These are phyloP conservation scores for Megathymus violae DNA, from an alignment of 1,140 invertebrate genomes.

Conservation along the genomic window DNA sequence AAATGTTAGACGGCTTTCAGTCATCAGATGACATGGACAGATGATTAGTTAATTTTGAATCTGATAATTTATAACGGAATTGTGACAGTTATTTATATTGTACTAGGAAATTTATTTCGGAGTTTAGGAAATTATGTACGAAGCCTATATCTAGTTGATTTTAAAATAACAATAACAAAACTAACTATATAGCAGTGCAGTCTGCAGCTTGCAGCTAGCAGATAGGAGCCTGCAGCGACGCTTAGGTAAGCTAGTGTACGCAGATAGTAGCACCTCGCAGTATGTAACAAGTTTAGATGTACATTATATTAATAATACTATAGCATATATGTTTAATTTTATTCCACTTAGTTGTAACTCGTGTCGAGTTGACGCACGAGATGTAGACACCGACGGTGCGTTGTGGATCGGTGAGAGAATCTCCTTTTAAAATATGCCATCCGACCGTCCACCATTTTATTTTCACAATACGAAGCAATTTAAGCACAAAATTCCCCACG, in stretches of 20 bases:
- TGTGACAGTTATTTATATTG: not conserved
- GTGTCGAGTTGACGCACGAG: slow-evolving; percentile 64
- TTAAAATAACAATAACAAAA: no score
- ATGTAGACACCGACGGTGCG: slow-evolving; percentile 58
- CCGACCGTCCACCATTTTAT: not conserved
- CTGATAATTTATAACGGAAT: no score
- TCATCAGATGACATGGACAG: slow-evolving; percentile 12
- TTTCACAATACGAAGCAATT: slow-evolving; percentile 13
- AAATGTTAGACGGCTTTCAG: not conserved
- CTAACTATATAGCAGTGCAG: no score
- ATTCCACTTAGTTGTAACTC: slow-evolving; percentile 77
- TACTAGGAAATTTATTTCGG: not conserved
- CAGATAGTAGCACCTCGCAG: slow-evolving; percentile 75
- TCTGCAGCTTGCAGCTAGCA: no score
- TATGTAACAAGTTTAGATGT: slow-evolving; percentile 62
- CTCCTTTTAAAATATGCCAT: slow-evolving; percentile 67
- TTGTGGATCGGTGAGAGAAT: slow-evolving; percentile 41
- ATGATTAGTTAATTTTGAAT: not conserved
- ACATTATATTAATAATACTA: slow-evolving; percentile 47
- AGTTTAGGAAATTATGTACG: not conserved
- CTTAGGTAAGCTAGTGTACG: slow-evolving; percentile 53
- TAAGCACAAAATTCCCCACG: slow-evolving; percentile 43
- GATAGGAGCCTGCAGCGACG: slow-evolving; percentile 32
- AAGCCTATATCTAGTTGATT: not conserved
- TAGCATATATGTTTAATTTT: slow-evolving; percentile 62